Evolutionary conservation across 2,113 vertebrate species (phyloP).

Genomic region (Hippopotamus amphibius): DNA sequence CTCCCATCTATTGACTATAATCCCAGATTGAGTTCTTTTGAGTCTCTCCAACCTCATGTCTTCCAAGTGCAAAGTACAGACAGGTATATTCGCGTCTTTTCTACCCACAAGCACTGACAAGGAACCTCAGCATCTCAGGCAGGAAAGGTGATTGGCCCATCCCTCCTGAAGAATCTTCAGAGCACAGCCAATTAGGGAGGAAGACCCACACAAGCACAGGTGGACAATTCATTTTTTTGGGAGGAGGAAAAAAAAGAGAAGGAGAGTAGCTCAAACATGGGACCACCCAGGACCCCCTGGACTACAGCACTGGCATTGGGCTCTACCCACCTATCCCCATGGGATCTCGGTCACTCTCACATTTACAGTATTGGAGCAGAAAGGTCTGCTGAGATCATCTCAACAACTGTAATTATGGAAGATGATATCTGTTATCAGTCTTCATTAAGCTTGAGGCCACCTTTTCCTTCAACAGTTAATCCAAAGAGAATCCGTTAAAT

Average conservation of each 20-base stretch:
- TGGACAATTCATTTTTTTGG: background rate
- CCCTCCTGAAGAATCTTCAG: background rate
- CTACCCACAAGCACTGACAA: background rate
- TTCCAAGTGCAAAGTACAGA: background rate
- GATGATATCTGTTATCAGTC: background rate
- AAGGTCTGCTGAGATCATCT: background rate
- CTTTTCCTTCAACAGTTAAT: slow-evolving; percentile 6
- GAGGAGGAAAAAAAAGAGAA: background rate
- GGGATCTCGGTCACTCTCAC: background rate
- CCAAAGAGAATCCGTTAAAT: background rate
- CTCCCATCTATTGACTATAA: background rate
- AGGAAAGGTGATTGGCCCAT: background rate
- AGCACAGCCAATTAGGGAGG: background rate
- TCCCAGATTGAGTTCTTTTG: background rate
- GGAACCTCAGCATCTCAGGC: background rate
- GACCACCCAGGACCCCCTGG: background rate
- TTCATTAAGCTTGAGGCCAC: background rate
- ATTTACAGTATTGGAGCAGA: background rate
- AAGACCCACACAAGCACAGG: background rate
- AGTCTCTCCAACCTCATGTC: background rate
- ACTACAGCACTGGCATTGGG: background rate
- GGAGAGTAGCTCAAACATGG: background rate
- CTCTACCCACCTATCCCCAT: too few relatives aligned
- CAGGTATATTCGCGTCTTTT: background rate
- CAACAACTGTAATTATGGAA: background rate